Base-by-base conservation (phyloP, 1,140 invertebrate species). In the Macrosteles quadrilineatus region DNA sequence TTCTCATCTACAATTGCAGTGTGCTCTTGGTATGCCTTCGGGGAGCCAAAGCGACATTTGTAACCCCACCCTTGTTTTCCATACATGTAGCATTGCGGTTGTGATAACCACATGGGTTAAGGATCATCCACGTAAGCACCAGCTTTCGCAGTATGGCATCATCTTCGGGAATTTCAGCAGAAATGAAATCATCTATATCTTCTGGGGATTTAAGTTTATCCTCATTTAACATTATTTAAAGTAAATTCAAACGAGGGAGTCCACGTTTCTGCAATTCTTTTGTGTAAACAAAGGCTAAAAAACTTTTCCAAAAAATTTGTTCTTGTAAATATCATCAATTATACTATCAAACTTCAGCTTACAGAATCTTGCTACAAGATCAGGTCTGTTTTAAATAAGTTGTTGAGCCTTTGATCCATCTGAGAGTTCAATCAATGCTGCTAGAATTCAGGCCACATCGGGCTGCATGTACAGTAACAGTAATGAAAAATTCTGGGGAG, bases 11-110 rank as follows among this genome's bases (percentile, higher is more conserved):
- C 23, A 12, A 57, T 14, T 29, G 53, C 19, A 21, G 53, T 57
- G 14, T 25, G 12, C 29, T 57, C 53, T 14, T 21, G 2, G 23
- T 2, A 25, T 19, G 2, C 21, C 25, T 57, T 57, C 14, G 53
- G 53, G 25, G 25, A 57, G 23, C 29, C 53, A 27, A 57, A 57
- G 3, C 53, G 53, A 57, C 53, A 57, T 27, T 57, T 57, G 23
- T 23, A 23, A 2, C 14, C 14, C 53, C 47, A 25, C 23, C n/a
- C n/a, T n/a, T n/a, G n/a, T n/a, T 27, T 14, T 57, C 9, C 53
- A 57, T 57, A 14, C 53, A 57, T 25, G 11, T 1, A 25, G 53
- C 53, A 57, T 25, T 57, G 3, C n/a, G 53, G 14, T 57, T 57
- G 14, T 23, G 29, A 23, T 57, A 17, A 21, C 53, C 53, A 57